Conservation (phyloP, 2,888 invertebrate species). For the Dusona sp. region DNA sequence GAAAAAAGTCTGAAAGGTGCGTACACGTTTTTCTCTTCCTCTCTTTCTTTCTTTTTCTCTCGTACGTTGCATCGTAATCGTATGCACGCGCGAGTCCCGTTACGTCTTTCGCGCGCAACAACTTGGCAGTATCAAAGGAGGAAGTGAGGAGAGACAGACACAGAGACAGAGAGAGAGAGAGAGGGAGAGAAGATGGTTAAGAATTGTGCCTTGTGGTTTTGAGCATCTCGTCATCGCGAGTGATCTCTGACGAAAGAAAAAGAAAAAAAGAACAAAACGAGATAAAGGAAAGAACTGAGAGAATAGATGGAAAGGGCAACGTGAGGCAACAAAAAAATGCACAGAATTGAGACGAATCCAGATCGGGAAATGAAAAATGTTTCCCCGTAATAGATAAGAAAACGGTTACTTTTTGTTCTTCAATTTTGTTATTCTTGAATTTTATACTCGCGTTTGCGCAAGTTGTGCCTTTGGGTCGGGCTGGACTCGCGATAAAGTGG, state of each 20-base stretch:
- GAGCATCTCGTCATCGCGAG: conserved; percentile 34
- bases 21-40: conserved; percentile 21
- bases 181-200: conserved; percentile 38
- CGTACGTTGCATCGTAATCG: conserved; percentile 69
- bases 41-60: conserved; percentile 14
- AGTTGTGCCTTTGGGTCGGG: conserved; percentile 35
- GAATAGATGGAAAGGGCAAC: not conserved
- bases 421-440: conserved; percentile 11
- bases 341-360: not conserved
- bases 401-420: not conserved
- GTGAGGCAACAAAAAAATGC: not conserved
- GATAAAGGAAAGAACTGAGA: not conserved
- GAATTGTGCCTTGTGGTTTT: conserved; percentile 16
- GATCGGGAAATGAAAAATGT: conserved; percentile 6
- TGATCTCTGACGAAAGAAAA: not conserved
- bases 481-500: conserved; percentile 73
- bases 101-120: conserved; percentile 61
- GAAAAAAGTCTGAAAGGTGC: conserved; percentile 52
- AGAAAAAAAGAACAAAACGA: conserved; percentile 31
- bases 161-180: conserved; percentile 9
- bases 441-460: conserved; percentile 25
- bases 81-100: conserved; percentile 75
- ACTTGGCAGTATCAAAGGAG: conserved; percentile 41
- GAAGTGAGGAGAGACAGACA: conserved; percentile 43
- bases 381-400: conserved; percentile 1